These are phyloP conservation scores for Tenthredo distinguenda DNA, from an alignment of 2,888 invertebrate species.

Conservation along the genomic window DNA sequence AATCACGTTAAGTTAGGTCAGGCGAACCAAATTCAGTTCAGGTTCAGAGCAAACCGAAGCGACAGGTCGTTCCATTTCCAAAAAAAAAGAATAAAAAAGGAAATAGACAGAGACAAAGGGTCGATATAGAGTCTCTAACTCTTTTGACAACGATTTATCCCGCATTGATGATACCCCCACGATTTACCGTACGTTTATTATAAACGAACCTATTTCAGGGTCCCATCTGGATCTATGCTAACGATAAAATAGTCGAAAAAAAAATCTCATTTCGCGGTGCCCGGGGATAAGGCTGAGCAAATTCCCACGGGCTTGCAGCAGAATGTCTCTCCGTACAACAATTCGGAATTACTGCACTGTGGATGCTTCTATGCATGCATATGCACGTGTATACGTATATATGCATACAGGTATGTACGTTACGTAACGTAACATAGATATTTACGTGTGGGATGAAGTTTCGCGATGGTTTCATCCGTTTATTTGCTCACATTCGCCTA, in stretches of 20 bases:
- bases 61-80: neutral
- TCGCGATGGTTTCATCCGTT: conserved; percentile 34
- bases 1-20: neutral
- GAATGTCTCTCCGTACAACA: conserved; percentile 11
- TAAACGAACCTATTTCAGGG: neutral
- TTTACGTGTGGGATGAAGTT: conserved; percentile 25
- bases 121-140: neutral
- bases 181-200: neutral
- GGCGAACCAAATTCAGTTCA: neutral
- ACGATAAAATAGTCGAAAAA: neutral
- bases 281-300: conserved; percentile 10
- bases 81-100: neutral
- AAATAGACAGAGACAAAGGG: neutral
- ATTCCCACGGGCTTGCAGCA: conserved; percentile 25
- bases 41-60: neutral
- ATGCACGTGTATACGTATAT: neutral
- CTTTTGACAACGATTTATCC: neutral
- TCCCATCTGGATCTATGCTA: neutral
- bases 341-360: conserved; percentile 6
- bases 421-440: neutral
- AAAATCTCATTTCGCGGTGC: neutral
- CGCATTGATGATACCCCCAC: neutral
- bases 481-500: conserved; percentile 41
- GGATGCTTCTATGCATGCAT: neutral
- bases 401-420: neutral